Evolutionary conservation across 2,797 vertebrate genomes (phyloP), one percentile per base, ranked within the genome.

Genomic region (Aulostomus chinensis): DNA sequence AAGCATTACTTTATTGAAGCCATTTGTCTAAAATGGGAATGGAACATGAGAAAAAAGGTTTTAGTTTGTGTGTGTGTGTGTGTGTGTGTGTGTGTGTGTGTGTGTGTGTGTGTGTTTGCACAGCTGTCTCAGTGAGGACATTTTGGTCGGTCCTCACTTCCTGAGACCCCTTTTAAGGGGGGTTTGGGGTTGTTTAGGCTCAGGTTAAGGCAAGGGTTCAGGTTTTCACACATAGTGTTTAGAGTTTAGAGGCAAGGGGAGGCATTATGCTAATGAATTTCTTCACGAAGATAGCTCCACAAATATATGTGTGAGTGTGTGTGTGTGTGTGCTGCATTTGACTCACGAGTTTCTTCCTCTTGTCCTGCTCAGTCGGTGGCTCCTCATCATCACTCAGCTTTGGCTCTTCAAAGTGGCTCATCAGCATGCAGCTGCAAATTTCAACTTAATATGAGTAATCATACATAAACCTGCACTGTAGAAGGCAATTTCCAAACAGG

Each of bases 291-390:
- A n/a, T n/a, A n/a, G n/a, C n/a, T n/a, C n/a, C n/a, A n/a, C n/a
- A n/a, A n/a, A n/a, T n/a, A n/a, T n/a, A n/a, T n/a, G 9, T 11
- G 26, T 33, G 9, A 28, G 26, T 49, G 11, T 22, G 14, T 11
- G 17, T 42, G 26, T 41, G 16, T 40, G 31, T 33, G 25, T 5
- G 15, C 12, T 34, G 20, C 32, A 16, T 58, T 45, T 48, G 20
- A 89, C 88, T 88, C 79, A 98, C 97, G 63, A 93, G 80, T 80
- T 95, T 98, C 89, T 94, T 98, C 77, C 95, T 96, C 88, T 96
- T 98, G 86, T 99, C 97, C 85, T 98, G 97, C 65, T 99, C 96
- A 42, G 95, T 98, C 13, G 95, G 96, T 32, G 96, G 95, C 65
- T 99, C 96, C 64, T 96, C 93, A 58, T 96, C 94, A 33, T 98